Percentiles rank a stretch among this genome's conserved stretches.
These are phyloP conservation scores for Aporophyla nigra DNA, from an alignment of 2,888 invertebrate species.

Conservation along the genomic window DNA sequence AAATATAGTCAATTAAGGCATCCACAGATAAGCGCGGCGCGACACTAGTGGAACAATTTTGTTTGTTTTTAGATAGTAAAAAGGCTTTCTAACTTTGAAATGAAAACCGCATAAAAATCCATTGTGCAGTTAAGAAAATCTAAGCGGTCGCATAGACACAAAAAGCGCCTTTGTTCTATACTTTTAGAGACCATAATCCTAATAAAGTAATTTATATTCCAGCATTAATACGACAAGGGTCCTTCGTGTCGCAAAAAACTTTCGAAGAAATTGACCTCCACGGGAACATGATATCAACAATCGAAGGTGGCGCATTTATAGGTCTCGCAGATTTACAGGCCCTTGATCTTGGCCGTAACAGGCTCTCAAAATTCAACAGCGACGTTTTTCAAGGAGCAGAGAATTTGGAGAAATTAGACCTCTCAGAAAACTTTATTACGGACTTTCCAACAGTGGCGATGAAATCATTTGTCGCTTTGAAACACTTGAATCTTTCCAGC, in stretches of 20 bases:
- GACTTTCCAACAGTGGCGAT: slow-evolving; percentile 95
- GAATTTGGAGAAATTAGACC: slow-evolving; percentile 94
- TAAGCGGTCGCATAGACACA: not conserved
- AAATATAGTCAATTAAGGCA: not conserved
- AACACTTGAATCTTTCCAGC: slow-evolving; percentile 95
- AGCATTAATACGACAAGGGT: slow-evolving; percentile 93
- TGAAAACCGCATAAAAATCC: not conserved
- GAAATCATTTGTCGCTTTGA: slow-evolving; percentile 93
- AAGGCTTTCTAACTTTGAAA: not conserved
- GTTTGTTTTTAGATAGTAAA: not conserved
- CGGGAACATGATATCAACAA: slow-evolving; percentile 93
- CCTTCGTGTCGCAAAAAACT: slow-evolving; percentile 93
- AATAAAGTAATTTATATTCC: slow-evolving; percentile 73
- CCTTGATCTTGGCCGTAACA: slow-evolving; percentile 94
- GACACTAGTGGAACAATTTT: too few relatives aligned
- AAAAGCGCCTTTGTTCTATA: not conserved
- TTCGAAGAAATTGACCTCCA: slow-evolving; percentile 95
- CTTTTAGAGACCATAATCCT: not conserved
- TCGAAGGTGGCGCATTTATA: slow-evolving; percentile 94
- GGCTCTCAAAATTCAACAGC: slow-evolving; percentile 95
- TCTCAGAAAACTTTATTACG: slow-evolving; percentile 96
- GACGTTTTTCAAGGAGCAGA: slow-evolving; percentile 95
- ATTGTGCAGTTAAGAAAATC: not conserved
- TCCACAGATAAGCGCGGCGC: too few relatives aligned
- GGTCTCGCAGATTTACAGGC: slow-evolving; percentile 92